Conservation (phyloP, 2,113 vertebrate genomes). For the Lates calcarifer region DNA sequence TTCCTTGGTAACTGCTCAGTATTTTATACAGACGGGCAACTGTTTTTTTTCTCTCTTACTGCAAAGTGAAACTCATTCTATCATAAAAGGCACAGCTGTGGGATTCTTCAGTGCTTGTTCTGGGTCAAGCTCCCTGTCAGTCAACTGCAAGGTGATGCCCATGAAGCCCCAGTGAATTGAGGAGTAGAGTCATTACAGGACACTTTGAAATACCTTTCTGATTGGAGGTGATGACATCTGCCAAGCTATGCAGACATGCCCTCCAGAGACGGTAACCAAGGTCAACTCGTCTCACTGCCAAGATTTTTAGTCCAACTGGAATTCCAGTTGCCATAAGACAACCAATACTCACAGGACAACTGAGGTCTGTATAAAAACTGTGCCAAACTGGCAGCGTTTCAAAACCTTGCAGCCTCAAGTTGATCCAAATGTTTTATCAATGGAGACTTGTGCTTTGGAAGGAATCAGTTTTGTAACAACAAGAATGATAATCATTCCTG, state of each 20-base stretch:
- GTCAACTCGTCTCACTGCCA: slow-evolving; percentile 79
- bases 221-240: slow-evolving; percentile 80
- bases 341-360: slow-evolving; percentile 46
- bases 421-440: slow-evolving; percentile 33
- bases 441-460: slow-evolving; percentile 38
- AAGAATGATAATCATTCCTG: slow-evolving; percentile 20
- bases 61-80: not conserved
- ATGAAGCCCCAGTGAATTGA: slow-evolving; percentile 5
- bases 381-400: slow-evolving; percentile 3
- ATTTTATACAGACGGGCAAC: not conserved
- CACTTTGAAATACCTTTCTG: slow-evolving; percentile 72
- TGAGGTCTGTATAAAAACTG: slow-evolving; percentile 25
- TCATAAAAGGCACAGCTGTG: slow-evolving; percentile 38
- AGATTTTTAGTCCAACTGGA: slow-evolving; percentile 58
- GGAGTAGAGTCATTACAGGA: slow-evolving; percentile 39
- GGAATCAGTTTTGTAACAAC: slow-evolving; percentile 36
- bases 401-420: slow-evolving; percentile 21
- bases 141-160: slow-evolving; percentile 47
- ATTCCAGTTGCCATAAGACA: slow-evolving; percentile 65
- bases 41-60: too few species aligned
- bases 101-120: slow-evolving; percentile 30
- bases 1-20: not conserved
- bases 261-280: slow-evolving; percentile 72
- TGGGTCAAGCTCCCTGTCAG: slow-evolving; percentile 53
- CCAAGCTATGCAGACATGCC: slow-evolving; percentile 78